Evolutionary conservation across 2,888 invertebrate species (phyloP), one percentile per base, ranked within the genome.

Genomic region (Hirtodrosophila duncani): DNA sequence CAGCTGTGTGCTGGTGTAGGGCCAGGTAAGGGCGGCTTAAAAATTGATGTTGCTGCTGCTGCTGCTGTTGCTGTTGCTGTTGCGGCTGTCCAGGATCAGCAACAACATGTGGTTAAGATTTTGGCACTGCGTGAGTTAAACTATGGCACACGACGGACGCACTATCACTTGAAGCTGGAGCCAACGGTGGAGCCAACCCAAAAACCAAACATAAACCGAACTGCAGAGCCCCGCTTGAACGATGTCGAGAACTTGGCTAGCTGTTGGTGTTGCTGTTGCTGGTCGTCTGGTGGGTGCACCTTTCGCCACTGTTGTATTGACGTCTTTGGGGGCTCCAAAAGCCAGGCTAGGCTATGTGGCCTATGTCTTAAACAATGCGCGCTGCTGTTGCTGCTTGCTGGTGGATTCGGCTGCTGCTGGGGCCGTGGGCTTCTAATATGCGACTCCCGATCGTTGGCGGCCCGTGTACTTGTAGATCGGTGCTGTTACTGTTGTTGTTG

Each of bases 271-370:
- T 38, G 53, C 14, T 49, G 66, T 18, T 60, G 48, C 33, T 45
- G 45, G 67, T 8, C 13, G 65, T 62, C 33, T 81, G 79, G 81
- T 74, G 74, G 75, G 78, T 72, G 72, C 72, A 72, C 72, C 72
- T 72, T 81, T 72, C 72, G 72, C 72, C 81, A 81, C 78, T 81
- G 45, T 67, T 59, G 41, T 45, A 41, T 46, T 36, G 49, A 24
- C 5, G 49, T 43, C 21, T 36, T 41, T n/a, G n/a, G n/a, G n/a
- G n/a, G n/a, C n/a, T n/a, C n/a, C n/a, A n/a, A n/a, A n/a, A n/a
- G n/a, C n/a, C n/a, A n/a, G n/a, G n/a, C n/a, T n/a, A n/a, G n/a
- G n/a, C 55, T 52, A 37, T 45, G 36, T 29, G 58, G 37, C 48
- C 37, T 55, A 26, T 58, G 58, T 38, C 59, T 58, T 58, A 44